Evolutionary conservation across 2,888 invertebrate species (phyloP).

Genomic region (Callosobruchus maculatus): DNA sequence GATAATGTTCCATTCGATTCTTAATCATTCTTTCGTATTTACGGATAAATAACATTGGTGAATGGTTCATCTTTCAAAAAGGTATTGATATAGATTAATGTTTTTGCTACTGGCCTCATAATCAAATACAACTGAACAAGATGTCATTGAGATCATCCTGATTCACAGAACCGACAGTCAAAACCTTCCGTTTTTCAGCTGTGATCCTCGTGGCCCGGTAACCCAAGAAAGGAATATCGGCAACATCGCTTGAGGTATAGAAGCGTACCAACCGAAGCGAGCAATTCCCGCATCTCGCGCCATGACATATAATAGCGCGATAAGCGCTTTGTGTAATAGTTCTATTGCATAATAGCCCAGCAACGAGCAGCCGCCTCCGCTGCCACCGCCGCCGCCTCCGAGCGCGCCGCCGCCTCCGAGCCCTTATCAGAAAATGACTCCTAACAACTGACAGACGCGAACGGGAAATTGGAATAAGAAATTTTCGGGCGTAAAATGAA

Average conservation of each 20-base stretch:
- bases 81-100: too few species aligned
- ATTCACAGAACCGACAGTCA: too few species aligned
- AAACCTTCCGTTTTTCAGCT: too few species aligned
- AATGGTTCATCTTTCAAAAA: too few species aligned
- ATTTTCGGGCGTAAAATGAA: slow-evolving; percentile 75
- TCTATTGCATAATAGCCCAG: slow-evolving; percentile 52
- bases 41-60: too few species aligned
- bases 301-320: slow-evolving; percentile 49
- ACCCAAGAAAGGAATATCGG: neutral
- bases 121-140: too few species aligned
- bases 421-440: slow-evolving; percentile 71
- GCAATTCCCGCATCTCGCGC: slow-evolving; percentile 25
- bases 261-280: neutral
- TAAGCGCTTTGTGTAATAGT: slow-evolving; percentile 52
- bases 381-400: neutral
- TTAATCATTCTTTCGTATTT: too few species aligned
- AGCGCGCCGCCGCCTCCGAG: neutral
- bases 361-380: slow-evolving; percentile 33
- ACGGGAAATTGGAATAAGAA: slow-evolving; percentile 72
- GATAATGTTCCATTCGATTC: too few species aligned
- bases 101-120: too few species aligned
- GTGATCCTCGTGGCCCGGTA: too few species aligned
- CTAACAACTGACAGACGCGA: slow-evolving; percentile 61
- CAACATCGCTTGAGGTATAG: neutral
- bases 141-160: too few species aligned